phyloP scores from a whole-genome alignment of 2,113 vertebrate species.

The Odontesthes bonariensis region DNA sequence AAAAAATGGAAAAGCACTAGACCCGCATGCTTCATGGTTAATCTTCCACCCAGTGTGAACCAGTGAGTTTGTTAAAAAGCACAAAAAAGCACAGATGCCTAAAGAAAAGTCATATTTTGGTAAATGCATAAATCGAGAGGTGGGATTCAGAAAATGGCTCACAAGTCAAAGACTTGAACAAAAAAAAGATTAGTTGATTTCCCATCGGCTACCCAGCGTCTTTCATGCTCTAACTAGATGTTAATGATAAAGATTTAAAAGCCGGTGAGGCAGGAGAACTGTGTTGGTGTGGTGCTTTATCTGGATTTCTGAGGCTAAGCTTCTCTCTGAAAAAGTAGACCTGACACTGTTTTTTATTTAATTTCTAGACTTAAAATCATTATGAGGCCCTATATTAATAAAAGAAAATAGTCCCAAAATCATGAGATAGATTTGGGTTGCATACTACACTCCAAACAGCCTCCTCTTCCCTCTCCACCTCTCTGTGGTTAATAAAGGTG shows the following conservation, averaged over 20 bases:
- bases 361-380: background rate
- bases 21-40: too few species aligned
- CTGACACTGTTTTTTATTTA: background rate
- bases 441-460: background rate
- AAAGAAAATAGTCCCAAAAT: background rate
- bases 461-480: background rate
- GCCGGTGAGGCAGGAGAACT: background rate
- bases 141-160: too few species aligned
- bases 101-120: background rate
- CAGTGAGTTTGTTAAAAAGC: too few species aligned
- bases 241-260: too few species aligned
- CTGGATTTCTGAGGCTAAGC: background rate
- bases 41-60: too few species aligned
- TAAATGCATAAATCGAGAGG: background rate
- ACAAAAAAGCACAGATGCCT: too few species aligned
- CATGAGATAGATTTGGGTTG: background rate
- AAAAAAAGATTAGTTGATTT: too few species aligned
- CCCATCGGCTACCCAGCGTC: too few species aligned
- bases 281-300: background rate
- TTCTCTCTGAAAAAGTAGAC: too few species aligned
- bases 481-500: background rate
- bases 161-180: background rate
- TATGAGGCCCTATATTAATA: background rate
- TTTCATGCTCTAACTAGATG: too few species aligned
- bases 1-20: too few species aligned